Base-by-base conservation (phyloP, 2,113 vertebrate genomes). In the Heterochromis multidens region DNA sequence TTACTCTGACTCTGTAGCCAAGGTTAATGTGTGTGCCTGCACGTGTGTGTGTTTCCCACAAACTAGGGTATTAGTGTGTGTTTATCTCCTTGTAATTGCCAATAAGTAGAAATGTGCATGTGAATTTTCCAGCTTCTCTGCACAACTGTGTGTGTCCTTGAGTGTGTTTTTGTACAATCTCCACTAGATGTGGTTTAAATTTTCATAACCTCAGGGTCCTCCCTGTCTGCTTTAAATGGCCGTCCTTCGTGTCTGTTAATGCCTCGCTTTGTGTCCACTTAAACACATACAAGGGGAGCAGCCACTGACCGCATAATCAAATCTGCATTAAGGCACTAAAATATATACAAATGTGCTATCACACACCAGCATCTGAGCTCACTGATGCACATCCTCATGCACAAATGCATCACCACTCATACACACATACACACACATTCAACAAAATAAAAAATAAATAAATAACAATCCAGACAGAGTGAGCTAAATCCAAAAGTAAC, bases 401-500 rank as follows among this genome's bases (percentile, higher is more conserved):
- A 31, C 33, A 43, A 60, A 85, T 29, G 83, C 27, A 74, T 54
- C 46, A 54, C 17, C 19, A 33, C 19, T 74, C 78, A 62, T 10
- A 21, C 58, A 59, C 31, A 59, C 23, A 58, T n/a, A 58, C 49
- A 88, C 58, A 77, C 56, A 81, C 60, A 74, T 54, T 33, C 27
- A 74, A 54, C 29, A 46, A 31, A 74, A 58, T n/a, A 23, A 54
- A 61, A 61, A 91, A 92, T 81, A 59, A 87, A 86, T 74, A 88
- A 89, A 82, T 86, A 88, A 23, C 59, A 82, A 86, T 72, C 65
- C 79, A 89, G 87, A 88, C 82, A 46, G 79, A 87, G 79, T 79
- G 27, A 81, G 72, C 70, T 63, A 61, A 91, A 86, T 84, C 81
- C 87, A 86, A 88, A 87, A 90, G 84, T 80, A 93, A 81, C 84